Evolutionary conservation across 2,888 invertebrate genomes (phyloP).

Genomic region (Drosophila leonis): DNA sequence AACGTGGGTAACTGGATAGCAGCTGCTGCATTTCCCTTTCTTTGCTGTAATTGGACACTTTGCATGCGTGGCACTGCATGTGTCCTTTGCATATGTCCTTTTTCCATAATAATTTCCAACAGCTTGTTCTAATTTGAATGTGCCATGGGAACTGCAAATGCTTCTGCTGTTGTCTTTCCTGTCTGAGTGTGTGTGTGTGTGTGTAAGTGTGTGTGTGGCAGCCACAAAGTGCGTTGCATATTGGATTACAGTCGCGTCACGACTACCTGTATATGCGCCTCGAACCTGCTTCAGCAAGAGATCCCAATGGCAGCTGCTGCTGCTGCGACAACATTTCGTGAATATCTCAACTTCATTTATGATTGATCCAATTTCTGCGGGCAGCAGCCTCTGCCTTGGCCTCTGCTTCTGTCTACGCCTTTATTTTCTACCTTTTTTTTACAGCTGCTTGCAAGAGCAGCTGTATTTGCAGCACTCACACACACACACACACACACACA

Average conservation of each 20-base stretch:
- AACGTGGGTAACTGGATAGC: slow-evolving; percentile 47
- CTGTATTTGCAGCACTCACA: slow-evolving; percentile 57
- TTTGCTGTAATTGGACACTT: slow-evolving; percentile 64
- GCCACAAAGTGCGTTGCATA: slow-evolving; percentile 50
- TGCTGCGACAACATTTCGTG: slow-evolving; percentile 45
- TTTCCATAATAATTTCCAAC: slow-evolving; percentile 67
- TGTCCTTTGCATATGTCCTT: slow-evolving; percentile 17
- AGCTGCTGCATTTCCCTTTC: slow-evolving; percentile 65
- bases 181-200: background rate
- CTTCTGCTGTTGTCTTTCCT: background rate
- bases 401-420: slow-evolving; percentile 10
- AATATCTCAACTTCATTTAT: slow-evolving; percentile 35
- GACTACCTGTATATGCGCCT: slow-evolving; percentile 39
- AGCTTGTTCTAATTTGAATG: slow-evolving; percentile 65
- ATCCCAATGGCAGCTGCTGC: slow-evolving; percentile 7
- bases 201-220: background rate
- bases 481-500: slow-evolving; percentile 16
- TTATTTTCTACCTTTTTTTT: slow-evolving; percentile 15
- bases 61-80: slow-evolving; percentile 58
- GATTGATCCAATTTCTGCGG: slow-evolving; percentile 83
- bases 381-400: slow-evolving; percentile 48
- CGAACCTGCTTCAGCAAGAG: slow-evolving; percentile 58
- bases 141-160: slow-evolving; percentile 56
- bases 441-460: slow-evolving; percentile 44
- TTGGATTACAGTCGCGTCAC: slow-evolving; percentile 51